These are phyloP conservation scores for Pristis pectinata DNA, from an alignment of 2,797 vertebrate genomes.

Conservation along the genomic window DNA sequence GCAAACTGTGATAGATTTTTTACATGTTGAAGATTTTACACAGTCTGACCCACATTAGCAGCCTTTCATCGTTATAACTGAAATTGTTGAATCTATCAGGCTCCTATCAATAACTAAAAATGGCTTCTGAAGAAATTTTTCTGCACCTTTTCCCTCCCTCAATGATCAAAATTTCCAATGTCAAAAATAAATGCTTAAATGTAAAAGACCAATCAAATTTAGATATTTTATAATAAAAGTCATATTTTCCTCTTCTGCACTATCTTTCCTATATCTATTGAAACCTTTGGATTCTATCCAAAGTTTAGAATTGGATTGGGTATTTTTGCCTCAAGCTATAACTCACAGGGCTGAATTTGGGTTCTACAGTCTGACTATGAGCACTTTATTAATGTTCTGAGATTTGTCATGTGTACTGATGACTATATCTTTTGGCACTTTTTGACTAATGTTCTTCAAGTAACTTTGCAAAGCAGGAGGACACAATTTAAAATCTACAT, in stretches of 20 bases:
- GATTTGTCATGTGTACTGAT: too few species aligned
- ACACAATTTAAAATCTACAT: neutral
- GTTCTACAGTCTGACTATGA: too few species aligned
- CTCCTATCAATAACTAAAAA: neutral
- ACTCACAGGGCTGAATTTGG: too few species aligned
- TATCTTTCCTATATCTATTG: neutral
- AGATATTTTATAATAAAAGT: neutral
- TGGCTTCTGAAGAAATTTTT: neutral
- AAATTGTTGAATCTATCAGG: neutral
- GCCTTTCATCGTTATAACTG: neutral
- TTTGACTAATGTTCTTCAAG: neutral
- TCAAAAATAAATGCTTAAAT: neutral
- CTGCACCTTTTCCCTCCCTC: neutral
- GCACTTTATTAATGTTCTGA: too few species aligned
- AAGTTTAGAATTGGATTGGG: neutral
- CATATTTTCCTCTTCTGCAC: neutral
- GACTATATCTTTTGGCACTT: neutral
- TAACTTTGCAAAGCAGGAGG: neutral
- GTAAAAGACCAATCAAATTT: neutral
- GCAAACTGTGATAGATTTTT: neutral
- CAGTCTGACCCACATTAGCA: neutral
- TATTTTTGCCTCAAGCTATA: too few species aligned
- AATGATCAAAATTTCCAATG: neutral
- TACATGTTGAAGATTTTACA: neutral
- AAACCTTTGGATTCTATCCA: neutral